Evolutionary conservation across 2,888 invertebrate species (phyloP), one percentile per base, ranked within the genome.

Genomic region (Orchestes rusci): DNA sequence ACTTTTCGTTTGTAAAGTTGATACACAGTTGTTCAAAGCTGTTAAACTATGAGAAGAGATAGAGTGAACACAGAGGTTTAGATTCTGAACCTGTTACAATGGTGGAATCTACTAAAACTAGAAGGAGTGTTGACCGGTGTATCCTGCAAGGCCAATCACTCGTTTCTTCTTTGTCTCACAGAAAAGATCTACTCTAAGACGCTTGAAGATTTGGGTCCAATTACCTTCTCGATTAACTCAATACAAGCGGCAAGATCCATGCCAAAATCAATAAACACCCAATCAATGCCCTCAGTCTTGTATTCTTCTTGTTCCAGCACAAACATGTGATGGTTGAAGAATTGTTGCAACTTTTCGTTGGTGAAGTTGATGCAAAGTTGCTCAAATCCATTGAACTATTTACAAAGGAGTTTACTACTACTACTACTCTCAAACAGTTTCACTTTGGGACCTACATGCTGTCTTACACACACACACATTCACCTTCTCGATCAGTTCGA

Each of bases 321-420:
- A 74, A 94, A 94, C 93, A 94, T 94, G 81, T 94, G 88, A 69
- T 94, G 93, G 76, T 94, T 94, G 85, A 94, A 94, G 82, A 93
- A 94, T 73, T 94, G 94, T 76, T 95, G 94, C 65, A 94, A 80
- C 73, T 92, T 90, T 76, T 94, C 93, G 72, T 94, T 94, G 73
- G 93, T 93, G 79, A 93, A 94, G 80, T 94, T 94, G 81, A 94
- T 94, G 79, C 93, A 94, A 70, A 94, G 80, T 79, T 94, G 94
- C 77, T 94, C 93, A 79, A 93, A 94, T 72, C 92, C 90, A 80
- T 94, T 94, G 80, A 65, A 86, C 86, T 88, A 74, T 29, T 31
- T 28, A 45, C 40, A 50, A 43, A 40, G 43, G 20, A 36, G 18
- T 18, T 23, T 32, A 28, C 13, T 27, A 44, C 29, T 29, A 13